These are phyloP conservation scores for Eremophila alpestris DNA, from an alignment of 2,797 vertebrate species.

Conservation along the genomic window DNA sequence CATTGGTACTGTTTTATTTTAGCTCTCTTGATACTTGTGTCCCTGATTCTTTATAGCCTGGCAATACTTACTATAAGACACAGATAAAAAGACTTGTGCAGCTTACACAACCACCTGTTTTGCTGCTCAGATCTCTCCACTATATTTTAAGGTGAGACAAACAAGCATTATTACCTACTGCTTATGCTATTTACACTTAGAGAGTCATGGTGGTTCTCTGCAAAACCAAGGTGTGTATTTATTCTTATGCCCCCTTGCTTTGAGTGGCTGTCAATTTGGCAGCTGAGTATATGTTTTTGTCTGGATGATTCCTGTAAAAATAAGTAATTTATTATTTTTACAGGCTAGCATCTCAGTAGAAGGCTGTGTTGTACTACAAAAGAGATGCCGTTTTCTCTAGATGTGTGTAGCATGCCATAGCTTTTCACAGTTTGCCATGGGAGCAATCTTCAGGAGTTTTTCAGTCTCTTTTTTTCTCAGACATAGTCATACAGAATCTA, in stretches of 20 bases:
- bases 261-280: neutral
- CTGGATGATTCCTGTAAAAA: neutral
- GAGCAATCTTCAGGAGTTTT: neutral
- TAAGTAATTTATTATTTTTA: neutral
- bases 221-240: neutral
- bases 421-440: neutral
- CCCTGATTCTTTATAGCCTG: neutral
- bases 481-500: neutral
- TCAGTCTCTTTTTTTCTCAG: neutral
- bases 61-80: neutral
- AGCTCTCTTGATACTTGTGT: neutral
- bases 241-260: neutral
- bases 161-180: neutral
- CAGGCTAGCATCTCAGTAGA: neutral
- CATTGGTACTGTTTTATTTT: constrained; percentile 15
- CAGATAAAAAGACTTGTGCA: neutral
- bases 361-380: neutral
- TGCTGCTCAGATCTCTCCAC: neutral
- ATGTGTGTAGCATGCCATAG: neutral
- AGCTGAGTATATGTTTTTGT: neutral
- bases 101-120: neutral
- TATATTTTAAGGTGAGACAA: constrained; percentile 2
- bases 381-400: neutral
- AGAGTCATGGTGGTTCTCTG: neutral
- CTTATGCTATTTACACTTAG: neutral